Base-by-base conservation (phyloP, 2,888 invertebrate species). In the Drosophila paramelanica region DNA sequence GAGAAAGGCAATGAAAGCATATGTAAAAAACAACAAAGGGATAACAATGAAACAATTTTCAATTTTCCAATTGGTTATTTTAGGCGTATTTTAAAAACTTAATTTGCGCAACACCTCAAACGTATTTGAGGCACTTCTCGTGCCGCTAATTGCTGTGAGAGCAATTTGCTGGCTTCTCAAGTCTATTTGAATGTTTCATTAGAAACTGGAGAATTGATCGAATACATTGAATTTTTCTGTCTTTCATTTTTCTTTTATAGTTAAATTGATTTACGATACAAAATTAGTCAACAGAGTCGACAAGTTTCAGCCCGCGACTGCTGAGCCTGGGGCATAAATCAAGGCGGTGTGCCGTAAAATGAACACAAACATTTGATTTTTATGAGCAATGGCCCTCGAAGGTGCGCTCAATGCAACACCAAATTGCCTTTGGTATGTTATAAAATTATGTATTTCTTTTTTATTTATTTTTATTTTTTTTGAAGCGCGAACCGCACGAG, bases 251-350 rank as follows among this genome's bases (percentile, higher is more conserved):
- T 31, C 27, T 70, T 81, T 84, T 78, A 86, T 84, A 71, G 73
- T 80, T 72, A 73, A 85, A 88, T 86, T 87, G 87, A 87, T 87
- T 87, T 87, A 87, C 61, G 86, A 75, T 53, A 69, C 71, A 51
- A 88, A 87, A 88, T 87, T 89, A 88, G 86, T 85, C 86, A 89
- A 83, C 74, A 84, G 65, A 80, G 66, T 71, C 79, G 81, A 86
- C 81, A 81, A 78, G 70, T 76, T 76, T 61, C 13, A 25, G 43
- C 46, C 43, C 20, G 42, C 43, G 51, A 33, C 43, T 41, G 61
- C 61, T 69, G 64, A 71, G 82, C 67, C 76, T 60, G 71, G 69
- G 50, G 59, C 86, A 88, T 88, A 88, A 86, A 88, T 86, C 87
- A 86, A 87, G 70, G 74, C 73, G 62, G 42, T 58, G 52, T 49